phyloP scores from a whole-genome alignment of 2,797 vertebrate species.

The Urophycis tenuis region DNA sequence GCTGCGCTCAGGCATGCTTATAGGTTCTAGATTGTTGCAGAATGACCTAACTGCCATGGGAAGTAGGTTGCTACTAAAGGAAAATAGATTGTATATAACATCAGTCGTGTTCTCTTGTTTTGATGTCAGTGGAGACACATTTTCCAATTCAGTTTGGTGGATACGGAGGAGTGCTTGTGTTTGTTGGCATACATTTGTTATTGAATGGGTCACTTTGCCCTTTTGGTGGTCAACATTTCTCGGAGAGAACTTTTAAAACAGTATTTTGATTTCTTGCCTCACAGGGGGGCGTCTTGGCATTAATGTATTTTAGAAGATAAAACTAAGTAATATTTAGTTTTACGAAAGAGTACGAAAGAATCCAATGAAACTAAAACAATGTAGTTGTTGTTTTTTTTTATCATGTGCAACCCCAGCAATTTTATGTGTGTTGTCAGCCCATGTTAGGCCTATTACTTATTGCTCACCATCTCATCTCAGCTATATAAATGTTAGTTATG shows the following conservation, averaged over 20 bases:
- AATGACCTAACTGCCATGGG: no score
- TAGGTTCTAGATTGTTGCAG: no score
- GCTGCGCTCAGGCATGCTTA: no score
- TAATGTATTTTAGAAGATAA: not conserved
- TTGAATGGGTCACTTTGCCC: not conserved
- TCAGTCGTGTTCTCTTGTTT: not conserved
- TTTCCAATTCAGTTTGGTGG: not conserved
- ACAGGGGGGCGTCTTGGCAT: not conserved
- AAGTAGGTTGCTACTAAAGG: no score
- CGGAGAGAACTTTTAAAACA: not conserved
- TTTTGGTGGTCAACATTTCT: not conserved
- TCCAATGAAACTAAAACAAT: not conserved
- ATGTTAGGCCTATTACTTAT: not conserved
- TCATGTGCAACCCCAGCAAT: not conserved
- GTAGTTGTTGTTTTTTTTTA: not conserved
- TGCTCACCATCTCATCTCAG: not conserved
- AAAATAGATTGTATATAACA: no score
- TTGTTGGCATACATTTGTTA: not conserved
- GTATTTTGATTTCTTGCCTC: not conserved
- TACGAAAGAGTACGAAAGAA: no score
- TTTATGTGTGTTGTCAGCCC: not conserved
- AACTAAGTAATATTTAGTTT: not conserved
- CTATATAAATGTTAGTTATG: not conserved
- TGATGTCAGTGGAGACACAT: not conserved
- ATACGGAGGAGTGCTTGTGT: no score